Conservation (phyloP, 2,113 vertebrate species). For the Centropus unirufus region DNA sequence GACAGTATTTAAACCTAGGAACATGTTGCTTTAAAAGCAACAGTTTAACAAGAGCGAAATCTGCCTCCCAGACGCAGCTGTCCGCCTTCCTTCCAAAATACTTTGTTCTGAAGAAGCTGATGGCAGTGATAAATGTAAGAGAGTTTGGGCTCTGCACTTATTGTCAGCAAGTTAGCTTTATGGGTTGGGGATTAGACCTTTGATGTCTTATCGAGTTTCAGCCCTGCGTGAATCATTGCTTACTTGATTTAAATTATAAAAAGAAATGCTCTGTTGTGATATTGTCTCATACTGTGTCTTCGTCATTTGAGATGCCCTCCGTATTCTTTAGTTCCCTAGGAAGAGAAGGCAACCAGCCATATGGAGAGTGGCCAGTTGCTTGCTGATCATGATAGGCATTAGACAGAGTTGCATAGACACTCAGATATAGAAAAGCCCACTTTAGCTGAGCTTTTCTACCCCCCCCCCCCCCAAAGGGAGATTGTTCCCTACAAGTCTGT, state of each 20-base stretch:
- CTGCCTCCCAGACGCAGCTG: slow-evolving; percentile 24
- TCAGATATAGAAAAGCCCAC: slow-evolving; percentile 7
- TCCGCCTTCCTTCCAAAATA: not conserved
- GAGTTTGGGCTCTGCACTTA: slow-evolving; percentile 34
- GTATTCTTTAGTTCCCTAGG: slow-evolving; percentile 35
- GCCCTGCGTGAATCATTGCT: slow-evolving; percentile 55
- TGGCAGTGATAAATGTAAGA: slow-evolving; percentile 63
- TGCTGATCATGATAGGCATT: not conserved
- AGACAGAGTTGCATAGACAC: slow-evolving; percentile 23
- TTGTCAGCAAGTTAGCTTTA: slow-evolving; percentile 61
- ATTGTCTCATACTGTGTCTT: slow-evolving; percentile 57
- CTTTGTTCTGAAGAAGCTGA: slow-evolving; percentile 54
- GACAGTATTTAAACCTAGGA: slow-evolving; percentile 14
- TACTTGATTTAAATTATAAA: slow-evolving; percentile 66
- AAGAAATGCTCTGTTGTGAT: slow-evolving; percentile 51
- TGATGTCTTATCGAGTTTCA: slow-evolving; percentile 64
- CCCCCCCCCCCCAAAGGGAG: not conserved
- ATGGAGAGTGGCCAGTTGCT: slow-evolving; percentile 65
- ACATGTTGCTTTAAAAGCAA: slow-evolving; percentile 19
- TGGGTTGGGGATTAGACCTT: slow-evolving; percentile 44
- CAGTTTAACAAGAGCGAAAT: slow-evolving; percentile 28
- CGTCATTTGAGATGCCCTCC: slow-evolving; percentile 55
- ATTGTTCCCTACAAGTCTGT: slow-evolving; percentile 19
- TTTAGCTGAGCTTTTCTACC: slow-evolving; percentile 20
- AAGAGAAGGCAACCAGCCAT: slow-evolving; percentile 56